phyloP scores from a whole-genome alignment of 2,113 vertebrate genomes.

The Nycticebus coucang region DNA sequence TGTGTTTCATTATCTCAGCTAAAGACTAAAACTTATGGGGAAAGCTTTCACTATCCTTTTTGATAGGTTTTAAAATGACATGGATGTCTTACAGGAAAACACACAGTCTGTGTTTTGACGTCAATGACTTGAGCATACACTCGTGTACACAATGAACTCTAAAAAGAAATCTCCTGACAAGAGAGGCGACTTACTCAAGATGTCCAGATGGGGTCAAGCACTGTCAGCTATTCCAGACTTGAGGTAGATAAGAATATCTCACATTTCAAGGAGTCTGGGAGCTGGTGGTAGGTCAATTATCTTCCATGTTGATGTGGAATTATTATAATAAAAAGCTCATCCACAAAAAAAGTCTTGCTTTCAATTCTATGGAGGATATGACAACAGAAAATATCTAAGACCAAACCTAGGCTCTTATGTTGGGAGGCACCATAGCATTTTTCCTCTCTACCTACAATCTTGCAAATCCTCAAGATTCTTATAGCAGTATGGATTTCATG shows the following conservation, averaged over 20 bases:
- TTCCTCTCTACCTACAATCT: background rate
- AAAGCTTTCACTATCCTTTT: background rate
- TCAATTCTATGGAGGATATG: fast-evolving
- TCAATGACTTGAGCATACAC: slow-evolving; percentile 24
- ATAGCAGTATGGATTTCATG: background rate
- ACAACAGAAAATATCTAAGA: background rate
- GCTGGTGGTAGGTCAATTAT: background rate
- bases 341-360: background rate
- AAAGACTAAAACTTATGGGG: slow-evolving; percentile 46
- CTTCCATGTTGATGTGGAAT: background rate
- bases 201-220: slow-evolving; percentile 13
- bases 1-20: slow-evolving; percentile 57
- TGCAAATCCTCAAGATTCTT: background rate
- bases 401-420: background rate
- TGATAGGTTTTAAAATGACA: background rate
- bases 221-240: background rate
- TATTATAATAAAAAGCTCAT: background rate
- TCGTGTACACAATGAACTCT: background rate
- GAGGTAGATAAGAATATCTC: background rate
- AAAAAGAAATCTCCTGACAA: background rate
- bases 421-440: background rate
- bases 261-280: background rate
- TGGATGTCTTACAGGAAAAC: background rate
- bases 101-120: slow-evolving; percentile 29
- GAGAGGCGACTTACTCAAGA: background rate